Conservation (phyloP, 2,797 vertebrate genomes). For the Rhincodon typus region DNA sequence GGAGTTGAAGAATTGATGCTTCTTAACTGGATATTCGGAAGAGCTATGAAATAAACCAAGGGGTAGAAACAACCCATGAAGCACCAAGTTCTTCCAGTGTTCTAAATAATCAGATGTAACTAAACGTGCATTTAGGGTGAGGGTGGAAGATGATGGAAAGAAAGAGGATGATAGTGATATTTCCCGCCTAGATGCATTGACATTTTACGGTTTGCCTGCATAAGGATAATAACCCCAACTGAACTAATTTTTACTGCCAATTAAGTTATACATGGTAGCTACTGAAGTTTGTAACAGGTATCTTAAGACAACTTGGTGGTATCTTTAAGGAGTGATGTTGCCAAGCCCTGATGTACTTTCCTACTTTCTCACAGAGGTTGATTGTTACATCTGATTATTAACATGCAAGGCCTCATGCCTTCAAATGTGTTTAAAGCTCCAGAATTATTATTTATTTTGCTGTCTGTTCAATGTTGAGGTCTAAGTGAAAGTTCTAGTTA, state of each 20-base stretch:
- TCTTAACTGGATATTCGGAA: not conserved
- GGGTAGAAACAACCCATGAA: not conserved
- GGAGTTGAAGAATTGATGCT: not conserved
- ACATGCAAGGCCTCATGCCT: not conserved
- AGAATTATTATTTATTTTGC: not conserved
- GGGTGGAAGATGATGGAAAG: not conserved
- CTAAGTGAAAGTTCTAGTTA: not conserved
- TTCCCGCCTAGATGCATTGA: not conserved
- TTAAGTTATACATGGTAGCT: not conserved
- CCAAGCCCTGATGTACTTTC: not conserved
- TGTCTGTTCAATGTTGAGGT: not conserved
- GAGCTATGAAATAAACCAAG: not conserved
- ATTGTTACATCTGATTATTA: not conserved
- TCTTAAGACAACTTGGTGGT: not conserved
- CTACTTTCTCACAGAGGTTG: not conserved
- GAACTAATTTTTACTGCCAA: not conserved
- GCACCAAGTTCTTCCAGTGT: not conserved
- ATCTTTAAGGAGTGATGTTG: not conserved
- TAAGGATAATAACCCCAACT: not conserved
- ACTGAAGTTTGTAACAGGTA: not conserved
- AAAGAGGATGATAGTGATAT: not conserved
- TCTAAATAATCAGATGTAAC: not conserved
- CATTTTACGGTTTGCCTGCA: not conserved
- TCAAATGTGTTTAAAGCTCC: not conserved
- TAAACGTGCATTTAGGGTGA: not conserved